Evolutionary conservation across 1,140 invertebrate species (phyloP), one percentile per base, ranked within the genome.

Genomic region (Trachelipus rathkii): DNA sequence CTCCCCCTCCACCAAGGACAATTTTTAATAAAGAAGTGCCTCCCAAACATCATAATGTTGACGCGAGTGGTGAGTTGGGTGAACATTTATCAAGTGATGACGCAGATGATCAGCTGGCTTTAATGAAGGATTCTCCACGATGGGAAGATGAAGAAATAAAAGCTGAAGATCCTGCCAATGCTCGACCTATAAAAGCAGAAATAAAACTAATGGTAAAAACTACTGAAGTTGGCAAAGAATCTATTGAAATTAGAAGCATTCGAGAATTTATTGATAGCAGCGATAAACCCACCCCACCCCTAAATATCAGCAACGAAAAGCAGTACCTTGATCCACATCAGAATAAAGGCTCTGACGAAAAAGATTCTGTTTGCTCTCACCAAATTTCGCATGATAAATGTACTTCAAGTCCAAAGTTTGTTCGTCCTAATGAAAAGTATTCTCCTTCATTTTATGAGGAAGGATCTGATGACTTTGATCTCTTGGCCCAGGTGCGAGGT

Each of bases 201-300:
- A 84, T 88, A 11, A 88, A 88, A 82, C 82, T 88, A 3, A 77
- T 88, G 53, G 87, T 88, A 0, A 86, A 86, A 84, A 87, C 87
- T 3, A 82, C 83, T 21, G 86, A 87, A 71, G 79, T 82, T 79
- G 87, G 87, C 11, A 86, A 85, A 83, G 87, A 87, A 79, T 85
- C 85, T 73, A 86, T 88, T 66, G 87, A 88, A 83, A 87, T 88
- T 70, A 82, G 86, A 75, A 87, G 86, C 50, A 84, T 87, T 50
- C 80, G 84, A 69, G 86, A 87, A 77, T 87, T 87, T 83, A 77
- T 86, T 60, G 84, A 86, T 72, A 74, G 79, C 33, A 75, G 76
- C 33, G 72, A 77, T 43, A 72, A 73, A 33, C 24, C 11, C 8
- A 13, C 2, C 19, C 19, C 1, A 15, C 11, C 11, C 11, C 50